Evolutionary conservation across 2,888 invertebrate species (phyloP), one percentile per base, ranked within the genome.

Genomic region (Polymixis flavicincta): DNA sequence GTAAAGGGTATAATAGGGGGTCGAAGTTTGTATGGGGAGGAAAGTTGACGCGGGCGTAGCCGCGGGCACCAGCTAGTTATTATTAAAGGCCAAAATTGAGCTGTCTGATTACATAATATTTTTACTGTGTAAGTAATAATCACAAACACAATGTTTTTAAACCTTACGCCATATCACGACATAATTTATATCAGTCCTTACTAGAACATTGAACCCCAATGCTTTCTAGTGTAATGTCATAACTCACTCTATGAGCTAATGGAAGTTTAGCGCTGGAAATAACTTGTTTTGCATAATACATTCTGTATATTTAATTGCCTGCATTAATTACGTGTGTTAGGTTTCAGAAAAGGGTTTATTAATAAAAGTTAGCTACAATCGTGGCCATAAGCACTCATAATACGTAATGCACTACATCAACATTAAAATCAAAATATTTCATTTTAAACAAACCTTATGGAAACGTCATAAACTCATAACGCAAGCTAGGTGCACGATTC

Each of bases 141-240:
- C 17, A 17, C 32, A 78, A 66, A 52, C 0, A 17, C 32, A 17
- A 55, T 42, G 28, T 19, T 42, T 25, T 42, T 32, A 19, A 54
- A 19, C 28, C 50, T 50, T 45, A 55, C 11, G n/a, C 42, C 37
- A 28, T 8, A 28, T 11, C 14, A 54, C 25, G 45, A 28, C 25
- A 70, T 37, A 13, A 32, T n/a, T 22, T 37, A 74, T 81, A 81
- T 74, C 75, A 64, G 78, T 48, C 17, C 76, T 64, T 48, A 32
- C 0, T 17, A 54, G 48, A 22, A 14, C 63, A 32, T 54, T 78
- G 63, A 76, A 37, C 67, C 7, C 9, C 14, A 32, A 50, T 42
- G 48, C 17, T 64, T 59, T 76, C 4, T 50, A 45, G 13, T 28
- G 4, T 42, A 48, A 68, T 59, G 22, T 64, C 48, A 64, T 48